Conservation (phyloP, 2,113 vertebrate species). For the Nothobranchius furzeri region DNA sequence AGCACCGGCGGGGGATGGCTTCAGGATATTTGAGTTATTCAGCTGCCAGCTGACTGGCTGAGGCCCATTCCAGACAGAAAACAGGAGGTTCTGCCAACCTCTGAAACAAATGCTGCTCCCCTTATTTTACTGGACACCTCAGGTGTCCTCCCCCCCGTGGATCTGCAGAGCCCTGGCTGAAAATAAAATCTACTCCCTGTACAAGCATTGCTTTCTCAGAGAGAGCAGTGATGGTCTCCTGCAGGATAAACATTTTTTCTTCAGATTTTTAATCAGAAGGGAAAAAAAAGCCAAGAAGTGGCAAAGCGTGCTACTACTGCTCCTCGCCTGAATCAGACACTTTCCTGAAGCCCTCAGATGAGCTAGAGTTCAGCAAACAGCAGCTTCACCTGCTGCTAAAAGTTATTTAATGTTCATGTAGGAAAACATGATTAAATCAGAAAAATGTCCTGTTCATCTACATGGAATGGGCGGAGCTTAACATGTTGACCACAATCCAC, state of each 20-base stretch:
- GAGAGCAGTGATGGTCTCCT: neutral
- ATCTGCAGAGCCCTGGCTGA: neutral
- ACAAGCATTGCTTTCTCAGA: slow-evolving; percentile 1
- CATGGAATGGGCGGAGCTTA: too few species aligned
- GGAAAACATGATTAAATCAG: too few species aligned
- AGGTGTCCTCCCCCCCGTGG: slow-evolving; percentile 12
- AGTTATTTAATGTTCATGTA: too few species aligned
- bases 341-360: neutral
- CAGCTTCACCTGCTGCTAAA: too few species aligned
- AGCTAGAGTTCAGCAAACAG: neutral
- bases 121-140: slow-evolving; percentile 45
- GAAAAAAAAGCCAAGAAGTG: neutral
- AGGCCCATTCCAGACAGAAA: slow-evolving; percentile 16
- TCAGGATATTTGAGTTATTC: slow-evolving; percentile 39
- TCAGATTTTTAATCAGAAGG: neutral
- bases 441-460: too few species aligned
- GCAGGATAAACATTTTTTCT: neutral
- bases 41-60: slow-evolving; percentile 27
- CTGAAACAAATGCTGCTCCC: slow-evolving; percentile 36
- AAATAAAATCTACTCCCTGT: slow-evolving; percentile 18
- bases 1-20: slow-evolving; percentile 30
- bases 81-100: slow-evolving; percentile 24
- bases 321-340: neutral
- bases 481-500: too few species aligned
- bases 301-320: neutral